These are phyloP conservation scores for Ceyx erithaca DNA, from an alignment of 2,797 vertebrate genomes.

Conservation along the genomic window DNA sequence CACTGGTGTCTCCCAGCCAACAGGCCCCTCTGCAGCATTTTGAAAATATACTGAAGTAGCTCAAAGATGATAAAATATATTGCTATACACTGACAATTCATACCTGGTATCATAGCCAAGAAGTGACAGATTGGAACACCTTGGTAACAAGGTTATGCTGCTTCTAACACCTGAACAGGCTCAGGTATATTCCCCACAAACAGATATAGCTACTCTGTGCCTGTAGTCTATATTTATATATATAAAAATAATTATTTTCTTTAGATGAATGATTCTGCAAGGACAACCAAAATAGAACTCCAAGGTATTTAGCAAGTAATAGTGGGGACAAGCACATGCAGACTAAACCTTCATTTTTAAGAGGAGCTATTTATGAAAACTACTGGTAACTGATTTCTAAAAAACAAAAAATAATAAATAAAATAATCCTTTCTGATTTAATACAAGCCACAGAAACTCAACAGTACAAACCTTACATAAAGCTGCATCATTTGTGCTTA, in stretches of 20 bases:
- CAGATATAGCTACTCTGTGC: neutral
- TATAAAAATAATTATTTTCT: neutral
- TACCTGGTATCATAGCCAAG: neutral
- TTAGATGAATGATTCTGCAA: neutral
- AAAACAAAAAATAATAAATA: no score
- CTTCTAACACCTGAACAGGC: neutral
- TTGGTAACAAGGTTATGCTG: neutral
- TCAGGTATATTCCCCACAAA: neutral
- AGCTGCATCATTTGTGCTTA: neutral
- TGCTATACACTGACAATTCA: neutral
- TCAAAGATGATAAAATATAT: neutral
- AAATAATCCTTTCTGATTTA: neutral
- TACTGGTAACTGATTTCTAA: no score
- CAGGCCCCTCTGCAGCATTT: neutral
- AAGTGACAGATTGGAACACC: neutral
- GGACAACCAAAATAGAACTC: neutral
- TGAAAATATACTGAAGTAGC: neutral
- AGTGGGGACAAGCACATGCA: neutral
- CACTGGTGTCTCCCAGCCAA: neutral
- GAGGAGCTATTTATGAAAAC: neutral
- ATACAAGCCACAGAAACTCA: neutral
- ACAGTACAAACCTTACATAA: neutral
- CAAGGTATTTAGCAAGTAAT: fast-evolving
- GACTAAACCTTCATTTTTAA: neutral
- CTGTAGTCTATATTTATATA: neutral